Base-by-base conservation (phyloP, 2,113 vertebrate genomes). In the Rhinogobius similis region DNA sequence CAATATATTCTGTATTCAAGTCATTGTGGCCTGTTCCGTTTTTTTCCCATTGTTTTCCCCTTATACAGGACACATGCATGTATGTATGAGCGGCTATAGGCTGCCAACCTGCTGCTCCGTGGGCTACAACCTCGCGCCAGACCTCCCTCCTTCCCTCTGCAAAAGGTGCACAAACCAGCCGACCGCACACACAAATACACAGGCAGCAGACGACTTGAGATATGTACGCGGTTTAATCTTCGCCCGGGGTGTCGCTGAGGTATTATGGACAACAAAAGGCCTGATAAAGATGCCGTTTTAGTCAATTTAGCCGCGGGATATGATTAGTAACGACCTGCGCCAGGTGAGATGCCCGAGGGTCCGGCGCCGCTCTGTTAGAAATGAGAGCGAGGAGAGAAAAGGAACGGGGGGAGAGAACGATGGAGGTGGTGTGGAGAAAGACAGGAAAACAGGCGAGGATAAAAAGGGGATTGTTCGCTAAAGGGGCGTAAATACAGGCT, bases 241-340 rank as follows among this genome's bases (percentile, higher is more conserved):
- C 0, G 70, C 87, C 78, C 18, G 18, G 14, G 85, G 84, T 73
- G 72, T 62, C 74, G 65, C 81, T 73, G 79, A 78, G 75, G 73
- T 73, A 84, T 85, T 80, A 80, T 56, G 59, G 72, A 86, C 79
- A 89, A 88, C 87, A 88, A 83, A 55, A 88, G 85, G 64, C 76
- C 32, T 76, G 77, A 86, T 87, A 88, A 90, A 85, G 85, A 88
- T 61, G 76, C 75, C 76, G 44, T 88, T 88, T 82, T 79, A 82
- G 80, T 78, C 74, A 52, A 82, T 89, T 90, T 84, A 78, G 84
- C 88, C 82, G 53, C 52, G 6, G 86, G 88, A 85, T 41, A 83
- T 59, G 78, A 88, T 89, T 88, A 85, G 85, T 67, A 86, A 84
- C 26, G 80, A 84, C 75, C 79, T 72, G 39, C 72, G 71, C 69